Percentiles rank a stretch among this genome's conserved stretches.
phyloP scores from a whole-genome alignment of 2,113 vertebrate genomes.

The Calyptomena viridis region DNA sequence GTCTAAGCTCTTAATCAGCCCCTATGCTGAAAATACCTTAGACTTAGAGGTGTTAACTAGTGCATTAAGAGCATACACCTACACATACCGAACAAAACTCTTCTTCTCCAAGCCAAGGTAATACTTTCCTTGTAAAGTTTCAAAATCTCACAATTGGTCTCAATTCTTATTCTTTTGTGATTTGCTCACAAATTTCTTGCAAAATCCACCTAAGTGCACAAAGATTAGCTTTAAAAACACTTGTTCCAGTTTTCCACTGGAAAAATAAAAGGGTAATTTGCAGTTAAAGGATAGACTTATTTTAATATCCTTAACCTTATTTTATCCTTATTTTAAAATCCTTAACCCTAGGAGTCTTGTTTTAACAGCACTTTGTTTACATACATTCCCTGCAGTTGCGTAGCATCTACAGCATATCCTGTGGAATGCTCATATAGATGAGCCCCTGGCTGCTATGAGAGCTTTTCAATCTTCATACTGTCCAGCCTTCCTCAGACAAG shows the following conservation, averaged over 20 bases:
- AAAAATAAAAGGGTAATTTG: neutral
- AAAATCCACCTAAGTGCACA: neutral
- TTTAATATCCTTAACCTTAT: too few species aligned
- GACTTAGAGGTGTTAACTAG: neutral
- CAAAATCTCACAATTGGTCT: neutral
- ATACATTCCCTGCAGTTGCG: neutral
- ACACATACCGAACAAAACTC: neutral
- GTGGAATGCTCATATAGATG: neutral
- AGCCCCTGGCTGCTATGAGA: neutral
- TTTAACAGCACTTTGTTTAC: neutral
- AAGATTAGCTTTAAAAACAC: neutral
- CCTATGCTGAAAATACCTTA: neutral
- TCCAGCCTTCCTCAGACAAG: neutral
- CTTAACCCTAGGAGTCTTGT: neutral
- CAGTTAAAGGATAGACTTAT: neutral
- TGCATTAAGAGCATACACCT: neutral
- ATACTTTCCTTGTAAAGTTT: neutral
- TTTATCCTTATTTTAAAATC: too few species aligned
- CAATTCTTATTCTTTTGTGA: neutral
- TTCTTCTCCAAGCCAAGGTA: neutral
- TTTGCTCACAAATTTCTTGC: neutral
- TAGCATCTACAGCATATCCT: neutral
- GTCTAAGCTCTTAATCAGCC: slow-evolving; percentile 4
- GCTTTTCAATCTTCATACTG: neutral
- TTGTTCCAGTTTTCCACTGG: neutral